These are phyloP conservation scores for Andrena camellia DNA, from an alignment of 2,888 invertebrate genomes.

Conservation along the genomic window DNA sequence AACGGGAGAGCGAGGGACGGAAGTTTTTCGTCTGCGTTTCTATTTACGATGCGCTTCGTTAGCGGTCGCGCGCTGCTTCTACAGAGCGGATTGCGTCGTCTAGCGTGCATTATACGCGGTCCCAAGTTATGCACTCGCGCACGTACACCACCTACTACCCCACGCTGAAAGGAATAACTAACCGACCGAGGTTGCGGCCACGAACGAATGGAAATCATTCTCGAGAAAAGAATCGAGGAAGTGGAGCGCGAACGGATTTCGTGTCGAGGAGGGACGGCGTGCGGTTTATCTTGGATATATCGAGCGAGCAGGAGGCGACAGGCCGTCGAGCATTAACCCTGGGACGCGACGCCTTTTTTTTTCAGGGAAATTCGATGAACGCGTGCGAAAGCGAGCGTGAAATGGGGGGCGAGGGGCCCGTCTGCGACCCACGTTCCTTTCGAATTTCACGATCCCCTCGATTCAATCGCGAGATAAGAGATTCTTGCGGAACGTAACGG, in stretches of 20 bases:
- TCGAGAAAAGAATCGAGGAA: slow-evolving; percentile 55
- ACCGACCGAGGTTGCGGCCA: slow-evolving; percentile 52
- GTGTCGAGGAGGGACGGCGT: slow-evolving; percentile 25
- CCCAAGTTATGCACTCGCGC: slow-evolving; percentile 62
- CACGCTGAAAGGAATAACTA: slow-evolving; percentile 42
- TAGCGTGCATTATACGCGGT: slow-evolving; percentile 46
- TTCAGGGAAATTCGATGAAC: slow-evolving; percentile 15
- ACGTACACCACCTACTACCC: slow-evolving; percentile 55
- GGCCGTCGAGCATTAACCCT: slow-evolving; percentile 49
- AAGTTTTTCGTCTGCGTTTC: slow-evolving; percentile 60
- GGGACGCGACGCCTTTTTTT: slow-evolving; percentile 24
- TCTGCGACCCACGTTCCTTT: background rate
- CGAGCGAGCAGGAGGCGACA: slow-evolving; percentile 22
- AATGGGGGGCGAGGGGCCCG: background rate
- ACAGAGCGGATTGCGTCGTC: slow-evolving; percentile 41
- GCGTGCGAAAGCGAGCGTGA: slow-evolving; percentile 10
- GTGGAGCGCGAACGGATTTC: slow-evolving; percentile 60
- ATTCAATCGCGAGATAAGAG: background rate
- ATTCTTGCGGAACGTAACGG: background rate
- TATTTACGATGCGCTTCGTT: slow-evolving; percentile 75
- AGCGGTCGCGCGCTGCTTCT: slow-evolving; percentile 45
- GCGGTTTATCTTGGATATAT: slow-evolving; percentile 55
- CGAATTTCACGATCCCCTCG: background rate
- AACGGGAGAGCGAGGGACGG: slow-evolving; percentile 11
- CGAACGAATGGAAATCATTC: slow-evolving; percentile 56